phyloP scores from a whole-genome alignment of 2,888 invertebrate genomes.

The Gandaritis pyraliata region DNA sequence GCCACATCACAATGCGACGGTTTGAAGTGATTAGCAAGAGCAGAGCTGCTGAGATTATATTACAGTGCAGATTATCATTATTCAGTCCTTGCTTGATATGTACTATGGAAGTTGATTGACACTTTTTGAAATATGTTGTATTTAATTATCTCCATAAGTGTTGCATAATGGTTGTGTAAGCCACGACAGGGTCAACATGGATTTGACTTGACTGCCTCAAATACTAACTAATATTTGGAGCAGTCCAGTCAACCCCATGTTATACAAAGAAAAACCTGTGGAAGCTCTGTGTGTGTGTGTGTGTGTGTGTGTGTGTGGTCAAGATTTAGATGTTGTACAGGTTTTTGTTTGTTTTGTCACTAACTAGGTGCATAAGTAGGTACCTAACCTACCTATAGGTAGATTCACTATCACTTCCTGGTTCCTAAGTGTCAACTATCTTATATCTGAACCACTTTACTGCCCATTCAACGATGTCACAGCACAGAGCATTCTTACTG shows the following conservation, averaged over 20 bases:
- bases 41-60: slow-evolving; percentile 14
- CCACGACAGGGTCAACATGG: background rate
- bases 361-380: too few relatives aligned
- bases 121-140: background rate
- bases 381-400: too few relatives aligned
- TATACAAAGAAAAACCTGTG: too few relatives aligned
- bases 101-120: background rate
- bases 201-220: background rate
- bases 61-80: slow-evolving; percentile 20
- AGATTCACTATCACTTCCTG: background rate
- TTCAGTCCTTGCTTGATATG: slow-evolving; percentile 14
- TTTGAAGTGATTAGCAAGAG: slow-evolving; percentile 21
- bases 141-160: background rate
- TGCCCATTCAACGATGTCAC: too few relatives aligned
- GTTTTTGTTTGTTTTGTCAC: background rate
- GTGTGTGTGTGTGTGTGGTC: too few relatives aligned
- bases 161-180: too few relatives aligned
- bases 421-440: background rate
- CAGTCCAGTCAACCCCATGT: too few relatives aligned
- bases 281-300: too few relatives aligned
- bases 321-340: too few relatives aligned
- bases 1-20: background rate
- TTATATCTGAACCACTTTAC: slow-evolving; percentile 3
- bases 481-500: too few relatives aligned
- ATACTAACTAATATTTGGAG: too few relatives aligned